Conservation (phyloP, 2,113 vertebrate genomes). For the Holacanthus passer region DNA sequence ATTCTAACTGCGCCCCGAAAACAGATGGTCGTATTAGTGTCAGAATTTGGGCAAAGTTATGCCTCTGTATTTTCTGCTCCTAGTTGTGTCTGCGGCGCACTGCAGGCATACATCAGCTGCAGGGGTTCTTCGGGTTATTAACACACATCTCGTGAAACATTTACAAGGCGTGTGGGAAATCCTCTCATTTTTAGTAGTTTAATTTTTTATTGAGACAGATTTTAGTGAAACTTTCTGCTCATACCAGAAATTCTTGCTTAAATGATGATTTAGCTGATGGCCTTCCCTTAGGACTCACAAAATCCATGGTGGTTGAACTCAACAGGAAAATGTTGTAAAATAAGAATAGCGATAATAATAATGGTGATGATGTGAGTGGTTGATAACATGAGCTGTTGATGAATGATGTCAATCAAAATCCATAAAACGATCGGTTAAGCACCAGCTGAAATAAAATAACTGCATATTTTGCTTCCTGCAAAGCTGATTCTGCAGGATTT, state of each 20-base stretch:
- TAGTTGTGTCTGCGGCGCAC: conserved; percentile 11
- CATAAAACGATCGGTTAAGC: no score
- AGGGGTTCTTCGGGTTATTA: conserved; percentile 59
- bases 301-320: not conserved
- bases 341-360: not conserved
- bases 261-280: not conserved
- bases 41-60: conserved; percentile 46
- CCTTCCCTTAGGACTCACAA: not conserved
- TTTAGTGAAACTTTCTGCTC: not conserved
- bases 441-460: no score
- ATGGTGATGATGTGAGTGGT: not conserved
- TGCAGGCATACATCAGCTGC: conserved; percentile 53
- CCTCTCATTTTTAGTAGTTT: conserved; percentile 19
- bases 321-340: not conserved
- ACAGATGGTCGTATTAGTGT: conserved; percentile 64
- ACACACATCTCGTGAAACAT: conserved; percentile 44
- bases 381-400: not conserved
- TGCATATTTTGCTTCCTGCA: not conserved
- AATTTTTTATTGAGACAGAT: conserved; percentile 17
- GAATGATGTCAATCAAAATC: not conserved
- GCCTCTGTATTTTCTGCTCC: conserved; percentile 33
- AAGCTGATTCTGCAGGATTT: not conserved
- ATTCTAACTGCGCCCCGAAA: conserved; percentile 49
- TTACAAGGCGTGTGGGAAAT: conserved; percentile 31
- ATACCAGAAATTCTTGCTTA: not conserved